phyloP scores from a whole-genome alignment of 2,888 invertebrate species.

The Nymphalis polychloros region DNA sequence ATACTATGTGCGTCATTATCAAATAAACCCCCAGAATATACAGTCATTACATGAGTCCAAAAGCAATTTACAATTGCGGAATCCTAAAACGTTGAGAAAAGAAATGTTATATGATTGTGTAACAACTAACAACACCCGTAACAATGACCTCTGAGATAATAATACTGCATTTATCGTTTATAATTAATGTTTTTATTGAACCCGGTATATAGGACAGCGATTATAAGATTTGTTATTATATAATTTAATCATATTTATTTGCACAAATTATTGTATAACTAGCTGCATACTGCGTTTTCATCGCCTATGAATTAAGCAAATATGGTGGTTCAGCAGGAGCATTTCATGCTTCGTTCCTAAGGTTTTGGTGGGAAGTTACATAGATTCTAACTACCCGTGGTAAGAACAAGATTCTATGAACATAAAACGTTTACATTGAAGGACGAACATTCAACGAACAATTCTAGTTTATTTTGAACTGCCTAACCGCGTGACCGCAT shows the following conservation, averaged over 20 bases:
- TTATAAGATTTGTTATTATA: constrained; percentile 9
- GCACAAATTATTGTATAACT: constrained; percentile 7
- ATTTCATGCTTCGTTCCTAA: too few relatives aligned
- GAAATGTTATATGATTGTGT: constrained; percentile 11
- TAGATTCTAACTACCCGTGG: neutral
- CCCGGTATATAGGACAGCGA: constrained; percentile 29
- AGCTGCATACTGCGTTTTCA: neutral
- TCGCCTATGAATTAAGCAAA: too few relatives aligned
- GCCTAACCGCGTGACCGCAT: too few relatives aligned
- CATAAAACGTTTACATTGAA: too few relatives aligned
- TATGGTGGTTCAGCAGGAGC: too few relatives aligned
- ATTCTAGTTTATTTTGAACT: too few relatives aligned
- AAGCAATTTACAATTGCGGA: neutral
- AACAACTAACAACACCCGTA: constrained; percentile 32
- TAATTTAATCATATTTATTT: neutral
- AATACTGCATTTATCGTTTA: constrained; percentile 34
- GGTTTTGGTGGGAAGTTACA: too few relatives aligned
- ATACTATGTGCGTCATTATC: too few relatives aligned
- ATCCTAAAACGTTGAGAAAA: constrained; percentile 1
- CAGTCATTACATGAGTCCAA: too few relatives aligned
- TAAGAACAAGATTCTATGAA: too few relatives aligned
- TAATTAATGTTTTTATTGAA: constrained; percentile 29
- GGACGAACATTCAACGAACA: too few relatives aligned
- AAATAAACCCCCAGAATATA: too few relatives aligned
- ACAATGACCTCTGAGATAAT: constrained; percentile 43